phyloP scores from a whole-genome alignment of 1,140 invertebrate genomes.

The Periplaneta americana region DNA sequence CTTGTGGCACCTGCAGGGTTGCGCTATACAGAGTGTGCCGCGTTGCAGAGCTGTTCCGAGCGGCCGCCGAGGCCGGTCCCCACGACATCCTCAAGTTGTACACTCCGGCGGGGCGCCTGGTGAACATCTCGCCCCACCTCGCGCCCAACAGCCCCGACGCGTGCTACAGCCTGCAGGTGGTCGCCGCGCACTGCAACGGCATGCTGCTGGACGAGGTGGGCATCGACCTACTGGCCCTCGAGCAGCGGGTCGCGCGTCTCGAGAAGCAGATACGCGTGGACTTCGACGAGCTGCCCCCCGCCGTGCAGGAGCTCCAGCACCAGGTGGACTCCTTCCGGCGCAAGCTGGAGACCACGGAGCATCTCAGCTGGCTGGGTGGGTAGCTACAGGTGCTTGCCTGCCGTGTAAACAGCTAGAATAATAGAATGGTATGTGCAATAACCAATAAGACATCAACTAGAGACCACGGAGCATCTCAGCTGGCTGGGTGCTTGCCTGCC shows the following conservation, averaged over 20 bases:
- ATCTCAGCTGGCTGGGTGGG: constrained; percentile 65
- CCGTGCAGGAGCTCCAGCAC: constrained; percentile 53
- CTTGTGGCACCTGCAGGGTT: no score
- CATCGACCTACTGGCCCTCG: constrained; percentile 36
- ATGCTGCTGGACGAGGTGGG: constrained; percentile 47
- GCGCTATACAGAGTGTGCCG: no score
- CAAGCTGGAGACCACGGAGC: constrained; percentile 62
- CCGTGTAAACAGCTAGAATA: no score
- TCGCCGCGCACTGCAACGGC: constrained; percentile 27
- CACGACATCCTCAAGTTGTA: constrained; percentile 56
- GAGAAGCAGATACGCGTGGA: constrained; percentile 53
- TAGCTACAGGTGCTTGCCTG: no score
- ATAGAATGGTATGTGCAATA: no score
- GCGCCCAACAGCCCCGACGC: constrained; percentile 51
- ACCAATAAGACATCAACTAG: no score
- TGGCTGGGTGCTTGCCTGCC: constrained; percentile 70
- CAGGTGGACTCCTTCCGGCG: constrained; percentile 59
- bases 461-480: constrained; percentile 63
- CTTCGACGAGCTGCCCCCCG: constrained; percentile 41
- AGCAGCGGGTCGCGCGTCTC: constrained; percentile 49
- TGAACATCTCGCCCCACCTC: constrained; percentile 59
- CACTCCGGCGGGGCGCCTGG: constrained; percentile 49
- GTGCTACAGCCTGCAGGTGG: constrained; percentile 55
- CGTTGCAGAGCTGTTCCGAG: constrained; percentile 49
- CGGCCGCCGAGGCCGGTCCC: constrained; percentile 54